phyloP scores from a whole-genome alignment of 2,797 vertebrate species.

The Echiichthys vipera region DNA sequence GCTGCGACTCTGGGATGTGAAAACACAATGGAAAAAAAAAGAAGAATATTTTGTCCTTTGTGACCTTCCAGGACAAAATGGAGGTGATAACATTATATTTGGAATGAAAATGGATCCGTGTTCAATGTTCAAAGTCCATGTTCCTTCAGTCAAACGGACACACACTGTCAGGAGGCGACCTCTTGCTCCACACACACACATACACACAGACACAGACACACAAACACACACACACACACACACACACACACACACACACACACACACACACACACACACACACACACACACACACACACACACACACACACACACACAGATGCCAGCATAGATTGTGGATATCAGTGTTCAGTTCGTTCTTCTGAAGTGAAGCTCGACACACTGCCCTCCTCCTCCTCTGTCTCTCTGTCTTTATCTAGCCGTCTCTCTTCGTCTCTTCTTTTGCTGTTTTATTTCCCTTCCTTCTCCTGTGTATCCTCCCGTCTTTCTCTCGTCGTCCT shows the following conservation, averaged over 20 bases:
- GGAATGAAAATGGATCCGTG: background rate
- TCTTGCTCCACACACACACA: background rate
- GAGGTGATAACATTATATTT: background rate
- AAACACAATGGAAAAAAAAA: too few relatives aligned
- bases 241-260: constrained; percentile 16
- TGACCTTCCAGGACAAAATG: background rate
- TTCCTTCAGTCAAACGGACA: constrained; percentile 6
- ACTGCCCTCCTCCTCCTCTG: constrained; percentile 18
- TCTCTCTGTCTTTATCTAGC: background rate
- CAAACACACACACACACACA: constrained; percentile 22
- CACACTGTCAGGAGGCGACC: constrained; percentile 28
- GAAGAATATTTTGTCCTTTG: background rate
- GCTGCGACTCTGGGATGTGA: too few relatives aligned
- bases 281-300: background rate
- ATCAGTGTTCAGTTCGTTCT: constrained; percentile 20
- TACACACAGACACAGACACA: constrained; percentile 21
- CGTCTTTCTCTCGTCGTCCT: background rate
- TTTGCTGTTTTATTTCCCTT: background rate
- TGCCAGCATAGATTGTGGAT: constrained; percentile 21
- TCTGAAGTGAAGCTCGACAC: constrained; percentile 40
- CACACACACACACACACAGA: constrained; percentile 20
- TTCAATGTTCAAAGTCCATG: constrained; percentile 9
- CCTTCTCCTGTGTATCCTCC: background rate
- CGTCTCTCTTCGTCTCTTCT: background rate
- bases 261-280: constrained; percentile 22